Evolutionary conservation across 2,888 invertebrate species (phyloP).

Genomic region (Drosophila pullipes): DNA sequence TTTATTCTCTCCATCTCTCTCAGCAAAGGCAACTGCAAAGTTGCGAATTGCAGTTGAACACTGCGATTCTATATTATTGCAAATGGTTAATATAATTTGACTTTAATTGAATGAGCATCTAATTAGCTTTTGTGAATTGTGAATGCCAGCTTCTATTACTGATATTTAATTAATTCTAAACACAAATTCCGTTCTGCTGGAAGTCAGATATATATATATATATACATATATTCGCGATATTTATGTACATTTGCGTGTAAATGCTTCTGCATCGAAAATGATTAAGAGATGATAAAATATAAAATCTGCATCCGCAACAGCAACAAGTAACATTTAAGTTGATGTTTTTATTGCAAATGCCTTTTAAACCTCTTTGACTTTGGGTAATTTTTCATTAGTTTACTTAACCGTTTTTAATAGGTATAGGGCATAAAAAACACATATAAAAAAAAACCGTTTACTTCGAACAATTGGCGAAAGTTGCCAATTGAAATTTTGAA

Average conservation of each 20-base stretch:
- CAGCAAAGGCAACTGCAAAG: not conserved
- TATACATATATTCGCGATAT: no score
- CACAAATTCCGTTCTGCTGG: not conserved
- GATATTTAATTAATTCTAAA: not conserved
- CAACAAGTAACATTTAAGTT: not conserved
- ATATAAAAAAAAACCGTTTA: not conserved
- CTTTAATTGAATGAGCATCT: not conserved
- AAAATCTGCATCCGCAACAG: not conserved
- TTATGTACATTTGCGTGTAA: no score
- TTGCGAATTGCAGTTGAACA: not conserved
- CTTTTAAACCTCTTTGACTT: not conserved
- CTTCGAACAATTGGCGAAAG: slow-evolving; percentile 46
- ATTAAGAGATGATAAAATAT: not conserved
- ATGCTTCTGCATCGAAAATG: not conserved
- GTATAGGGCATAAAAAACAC: not conserved
- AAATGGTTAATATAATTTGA: not conserved
- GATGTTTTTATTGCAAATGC: not conserved
- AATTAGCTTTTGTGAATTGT: not conserved
- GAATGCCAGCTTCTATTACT: not conserved
- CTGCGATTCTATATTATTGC: not conserved
- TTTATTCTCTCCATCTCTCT: not conserved
- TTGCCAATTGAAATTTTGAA: slow-evolving; percentile 44
- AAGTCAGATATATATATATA: not conserved
- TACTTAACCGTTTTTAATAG: not conserved
- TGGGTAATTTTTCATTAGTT: not conserved